A percentile compares a stretch with the other conserved stretches of the same genome.
Conservation (phyloP, 2,113 vertebrate species). For the Micromys minutus region DNA sequence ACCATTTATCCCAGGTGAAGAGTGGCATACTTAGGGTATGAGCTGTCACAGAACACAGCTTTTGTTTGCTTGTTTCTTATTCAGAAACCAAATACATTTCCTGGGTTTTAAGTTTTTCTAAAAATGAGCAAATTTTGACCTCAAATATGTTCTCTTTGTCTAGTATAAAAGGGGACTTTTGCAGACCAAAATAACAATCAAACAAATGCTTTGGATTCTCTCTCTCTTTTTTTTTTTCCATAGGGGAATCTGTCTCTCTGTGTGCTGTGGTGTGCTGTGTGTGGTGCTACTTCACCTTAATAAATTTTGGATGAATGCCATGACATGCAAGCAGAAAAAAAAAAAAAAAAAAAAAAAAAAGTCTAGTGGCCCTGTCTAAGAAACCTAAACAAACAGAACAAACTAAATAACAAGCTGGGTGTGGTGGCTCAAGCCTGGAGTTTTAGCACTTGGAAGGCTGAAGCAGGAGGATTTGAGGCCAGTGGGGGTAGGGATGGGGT, state of each 20-base stretch:
- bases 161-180: conserved; percentile 32
- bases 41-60: conserved; percentile 35
- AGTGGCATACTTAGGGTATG: not conserved
- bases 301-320: not conserved
- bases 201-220: no score
- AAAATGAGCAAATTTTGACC: not conserved
- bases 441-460: not conserved
- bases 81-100: not conserved
- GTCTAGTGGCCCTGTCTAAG: not conserved
- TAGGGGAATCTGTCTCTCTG: not conserved
- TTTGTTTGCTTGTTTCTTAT: conserved; percentile 1
- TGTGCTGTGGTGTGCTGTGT: not conserved
- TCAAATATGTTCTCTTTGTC: not conserved
- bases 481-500: no score
- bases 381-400: not conserved
- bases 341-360: not conserved
- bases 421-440: not conserved
- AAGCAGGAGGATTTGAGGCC: not conserved
- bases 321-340: not conserved
- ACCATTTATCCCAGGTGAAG: not conserved
- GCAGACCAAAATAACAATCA: conserved; percentile 19
- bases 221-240: no score
- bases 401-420: not conserved
- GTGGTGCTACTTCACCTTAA: not conserved
- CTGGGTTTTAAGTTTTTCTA: conserved; percentile 45